These are phyloP conservation scores for Acheta domesticus DNA, from an alignment of 2,888 invertebrate species.

Conservation along the genomic window DNA sequence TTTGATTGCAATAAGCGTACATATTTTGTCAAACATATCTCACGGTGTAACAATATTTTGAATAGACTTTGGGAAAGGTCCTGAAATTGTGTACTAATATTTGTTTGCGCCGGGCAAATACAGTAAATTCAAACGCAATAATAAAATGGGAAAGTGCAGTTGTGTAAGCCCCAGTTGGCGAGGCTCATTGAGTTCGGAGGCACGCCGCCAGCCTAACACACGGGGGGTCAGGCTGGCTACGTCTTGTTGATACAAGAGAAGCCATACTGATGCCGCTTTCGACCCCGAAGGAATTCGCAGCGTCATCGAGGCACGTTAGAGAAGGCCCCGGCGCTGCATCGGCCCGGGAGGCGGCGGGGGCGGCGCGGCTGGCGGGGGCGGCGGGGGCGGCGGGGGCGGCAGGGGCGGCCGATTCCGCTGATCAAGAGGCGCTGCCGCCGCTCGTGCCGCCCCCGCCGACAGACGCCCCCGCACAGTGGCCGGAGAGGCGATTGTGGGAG, in stretches of 20 bases:
- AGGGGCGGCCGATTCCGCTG: not conserved
- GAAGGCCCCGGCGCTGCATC: not conserved
- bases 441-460: not conserved
- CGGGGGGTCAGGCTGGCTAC: constrained; percentile 18
- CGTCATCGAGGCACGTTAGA: constrained; percentile 5
- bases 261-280: constrained; percentile 18
- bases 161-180: constrained; percentile 18
- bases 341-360: not conserved
- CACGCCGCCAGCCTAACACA: constrained; percentile 18
- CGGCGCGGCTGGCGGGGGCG: not conserved
- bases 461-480: not conserved
- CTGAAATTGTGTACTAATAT: constrained; percentile 9
- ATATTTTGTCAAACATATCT: constrained; percentile 18
- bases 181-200: not conserved
- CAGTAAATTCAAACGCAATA: constrained; percentile 18
- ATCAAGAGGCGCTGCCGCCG: constrained; percentile 6
- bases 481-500: too few species aligned
- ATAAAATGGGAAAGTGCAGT: constrained; percentile 1
- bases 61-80: constrained; percentile 18
- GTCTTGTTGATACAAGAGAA: constrained; percentile 18
- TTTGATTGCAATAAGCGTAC: constrained; percentile 9
- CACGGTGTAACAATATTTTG: constrained; percentile 10
- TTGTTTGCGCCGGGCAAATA: not conserved
- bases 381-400: too few species aligned
- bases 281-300: constrained; percentile 11